Conservation (phyloP, 2,888 invertebrate species). For the Atrina japonica region DNA sequence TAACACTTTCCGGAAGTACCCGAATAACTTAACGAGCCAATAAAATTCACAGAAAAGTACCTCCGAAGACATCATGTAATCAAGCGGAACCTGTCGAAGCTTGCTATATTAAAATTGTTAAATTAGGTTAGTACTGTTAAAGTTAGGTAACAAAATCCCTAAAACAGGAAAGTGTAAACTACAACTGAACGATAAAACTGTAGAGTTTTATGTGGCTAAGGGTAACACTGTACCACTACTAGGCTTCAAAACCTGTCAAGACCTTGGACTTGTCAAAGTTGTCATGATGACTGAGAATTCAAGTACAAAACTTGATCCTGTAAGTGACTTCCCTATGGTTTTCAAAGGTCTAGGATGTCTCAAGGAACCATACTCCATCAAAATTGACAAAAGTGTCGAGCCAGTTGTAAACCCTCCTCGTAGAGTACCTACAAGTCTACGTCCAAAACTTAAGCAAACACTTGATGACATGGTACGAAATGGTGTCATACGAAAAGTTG, state of each 20-base stretch:
- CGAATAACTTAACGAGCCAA: no score
- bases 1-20: no score
- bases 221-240: background rate
- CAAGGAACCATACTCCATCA: slow-evolving; percentile 32
- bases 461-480: slow-evolving; percentile 43
- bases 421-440: slow-evolving; percentile 40
- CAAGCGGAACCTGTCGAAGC: no score
- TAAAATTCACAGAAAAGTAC: no score
- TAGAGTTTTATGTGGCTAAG: slow-evolving; percentile 7
- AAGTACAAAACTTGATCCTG: background rate
- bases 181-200: background rate
- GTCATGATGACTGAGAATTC: background rate
- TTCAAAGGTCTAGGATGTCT: slow-evolving; percentile 35
- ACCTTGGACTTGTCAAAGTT: slow-evolving; percentile 11
- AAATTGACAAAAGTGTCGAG: slow-evolving; percentile 32
- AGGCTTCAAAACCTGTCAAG: slow-evolving; percentile 9
- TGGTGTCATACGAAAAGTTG: slow-evolving; percentile 47
- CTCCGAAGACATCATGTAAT: no score
- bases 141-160: no score
- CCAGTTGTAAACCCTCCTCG: slow-evolving; percentile 47
- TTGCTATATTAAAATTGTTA: no score
- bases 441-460: slow-evolving; percentile 38
- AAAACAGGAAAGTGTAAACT: background rate
- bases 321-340: slow-evolving; percentile 4
- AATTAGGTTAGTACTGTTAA: no score